A percentile compares a stretch with the other conserved stretches of the same genome.
Conservation (phyloP, 2,797 vertebrate species). For the Sandelia bainsii region DNA sequence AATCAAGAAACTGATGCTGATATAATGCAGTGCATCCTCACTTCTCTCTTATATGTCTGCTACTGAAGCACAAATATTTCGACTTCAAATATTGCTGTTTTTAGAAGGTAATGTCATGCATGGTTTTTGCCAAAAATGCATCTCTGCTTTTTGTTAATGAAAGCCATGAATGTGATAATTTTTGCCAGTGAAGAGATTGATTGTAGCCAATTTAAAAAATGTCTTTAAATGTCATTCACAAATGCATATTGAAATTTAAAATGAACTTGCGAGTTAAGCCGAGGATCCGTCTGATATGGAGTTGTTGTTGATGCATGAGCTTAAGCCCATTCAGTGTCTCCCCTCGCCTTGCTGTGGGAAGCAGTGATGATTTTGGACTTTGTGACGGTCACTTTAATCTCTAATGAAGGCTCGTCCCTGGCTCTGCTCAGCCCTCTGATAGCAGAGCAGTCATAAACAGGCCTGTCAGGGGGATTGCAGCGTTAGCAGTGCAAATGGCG, state of each 20-base stretch:
- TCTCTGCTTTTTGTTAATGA: slow-evolving; percentile 42
- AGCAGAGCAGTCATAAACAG: slow-evolving; percentile 77
- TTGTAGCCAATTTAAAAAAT: slow-evolving; percentile 65
- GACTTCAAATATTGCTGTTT: slow-evolving; percentile 42
- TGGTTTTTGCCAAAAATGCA: slow-evolving; percentile 47
- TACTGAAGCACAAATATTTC: slow-evolving; percentile 21
- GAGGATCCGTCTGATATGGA: slow-evolving; percentile 67
- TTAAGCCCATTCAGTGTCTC: slow-evolving; percentile 73
- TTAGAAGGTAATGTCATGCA: slow-evolving; percentile 59
- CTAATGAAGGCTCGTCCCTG: slow-evolving; percentile 82
- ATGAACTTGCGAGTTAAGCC: slow-evolving; percentile 65
- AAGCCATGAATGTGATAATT: slow-evolving; percentile 36
- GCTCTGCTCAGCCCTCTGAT: slow-evolving; percentile 75
- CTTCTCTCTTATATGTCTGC: slow-evolving; percentile 43
- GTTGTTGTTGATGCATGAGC: slow-evolving; percentile 71
- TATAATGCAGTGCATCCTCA: slow-evolving; percentile 34
- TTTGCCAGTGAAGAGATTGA: slow-evolving; percentile 37
- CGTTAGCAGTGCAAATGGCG: slow-evolving; percentile 76
- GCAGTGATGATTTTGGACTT: slow-evolving; percentile 78
- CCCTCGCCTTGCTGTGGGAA: slow-evolving; percentile 63
- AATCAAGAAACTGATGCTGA: slow-evolving; percentile 6
- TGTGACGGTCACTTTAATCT: slow-evolving; percentile 83
- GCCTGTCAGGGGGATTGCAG: slow-evolving; percentile 80
- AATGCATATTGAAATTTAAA: slow-evolving; percentile 67
- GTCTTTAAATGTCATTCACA: slow-evolving; percentile 60